Evolutionary conservation across 2,113 vertebrate genomes (phyloP), one percentile per base, ranked within the genome.

Genomic region (Ardeotis arabs): DNA sequence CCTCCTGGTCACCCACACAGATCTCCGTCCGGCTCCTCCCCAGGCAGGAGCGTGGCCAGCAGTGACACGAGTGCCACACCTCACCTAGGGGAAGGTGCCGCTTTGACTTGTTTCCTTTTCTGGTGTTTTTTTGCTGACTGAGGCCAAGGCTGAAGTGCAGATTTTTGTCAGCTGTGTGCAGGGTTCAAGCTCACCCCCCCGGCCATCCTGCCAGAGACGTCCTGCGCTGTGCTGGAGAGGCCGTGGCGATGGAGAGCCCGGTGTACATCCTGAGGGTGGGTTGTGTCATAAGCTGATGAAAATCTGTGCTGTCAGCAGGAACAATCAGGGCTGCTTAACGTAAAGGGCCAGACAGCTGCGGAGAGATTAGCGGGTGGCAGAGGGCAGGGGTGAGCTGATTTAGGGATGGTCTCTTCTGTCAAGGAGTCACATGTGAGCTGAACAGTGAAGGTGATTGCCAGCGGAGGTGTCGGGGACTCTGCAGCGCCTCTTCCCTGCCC

Each of bases 231-330:
- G 22, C 67, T 35, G 79, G 59, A 63, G 75, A 17, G 44, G 1
- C 3, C 0, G 44, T 31, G 74, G 37, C 4, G 8, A 27, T 47
- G 87, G 31, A 67, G 11, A 78, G 24, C 68, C 1, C 0, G 18
- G 28, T 22, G 6, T 60, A 37, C 52, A 44, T 59, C 50, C 6
- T 11, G 37, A 37, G 55, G 94, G 62, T 68, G 20, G 63, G 67
- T 52, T 92, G 72, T 94, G 82, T 77, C 79, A n/a, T 45, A 87
- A 79, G 92, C 87, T 88, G 96, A 90, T 88, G 87, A 28, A 92
- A 95, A 96, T 96, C 90, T 94, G 82, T 94, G 25, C 75, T 90
- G 95, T 96, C 95, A 96, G 96, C 96, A 91, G 90, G 82, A 93
- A 17, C 60, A 53, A 31, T 93, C 91, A 91, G 67, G 58, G 60